Conservation (phyloP, 2,797 vertebrate genomes). For the Paguma larvata region DNA sequence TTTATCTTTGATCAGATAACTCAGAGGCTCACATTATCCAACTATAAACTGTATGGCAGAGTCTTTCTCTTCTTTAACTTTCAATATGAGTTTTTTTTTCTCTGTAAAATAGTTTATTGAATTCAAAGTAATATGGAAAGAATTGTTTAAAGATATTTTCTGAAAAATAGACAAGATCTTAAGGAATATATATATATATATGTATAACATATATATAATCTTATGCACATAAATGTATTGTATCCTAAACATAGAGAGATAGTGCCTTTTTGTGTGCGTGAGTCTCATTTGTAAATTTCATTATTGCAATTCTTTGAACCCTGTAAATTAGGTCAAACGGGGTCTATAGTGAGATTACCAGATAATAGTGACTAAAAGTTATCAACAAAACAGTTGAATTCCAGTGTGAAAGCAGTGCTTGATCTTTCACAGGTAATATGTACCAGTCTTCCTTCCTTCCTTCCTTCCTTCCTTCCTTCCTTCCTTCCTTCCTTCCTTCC, state of each 20-base stretch:
- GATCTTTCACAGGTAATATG: background rate
- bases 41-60: background rate
- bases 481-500: too few relatives aligned
- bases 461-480: background rate
- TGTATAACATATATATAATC: background rate
- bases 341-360: background rate
- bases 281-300: background rate
- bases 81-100: background rate
- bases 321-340: background rate
- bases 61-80: background rate
- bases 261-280: background rate
- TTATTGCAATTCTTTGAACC: background rate
- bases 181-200: background rate
- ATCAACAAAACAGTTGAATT: background rate
- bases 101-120: background rate
- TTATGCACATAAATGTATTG: background rate
- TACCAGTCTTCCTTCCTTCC: background rate
- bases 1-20: background rate
- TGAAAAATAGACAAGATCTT: background rate
- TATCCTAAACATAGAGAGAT: background rate
- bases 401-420: background rate
- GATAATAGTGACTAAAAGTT: background rate
- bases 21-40: background rate
- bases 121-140: background rate
- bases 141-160: slow-evolving; percentile 3